A percentile compares a stretch with the other conserved stretches of the same genome.
Evolutionary conservation across 2,888 invertebrate species (phyloP).

Genomic region (Tenthredo scrophulariae): DNA sequence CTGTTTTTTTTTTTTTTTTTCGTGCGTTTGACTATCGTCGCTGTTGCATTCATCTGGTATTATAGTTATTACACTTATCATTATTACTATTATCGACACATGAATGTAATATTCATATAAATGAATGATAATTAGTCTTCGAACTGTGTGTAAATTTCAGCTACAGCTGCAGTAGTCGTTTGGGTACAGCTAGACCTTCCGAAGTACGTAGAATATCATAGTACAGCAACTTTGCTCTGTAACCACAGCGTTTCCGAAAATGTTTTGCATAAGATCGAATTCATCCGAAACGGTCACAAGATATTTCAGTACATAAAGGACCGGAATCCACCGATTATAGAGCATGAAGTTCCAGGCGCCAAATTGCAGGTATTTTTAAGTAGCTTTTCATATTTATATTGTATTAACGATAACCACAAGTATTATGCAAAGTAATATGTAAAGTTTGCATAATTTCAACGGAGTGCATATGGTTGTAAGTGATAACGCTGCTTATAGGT

Average conservation of each 20-base stretch:
- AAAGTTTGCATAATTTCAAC: background rate
- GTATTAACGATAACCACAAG: background rate
- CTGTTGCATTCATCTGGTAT: background rate
- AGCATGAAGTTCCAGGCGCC: slow-evolving; percentile 81
- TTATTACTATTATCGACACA: no score
- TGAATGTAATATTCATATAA: background rate
- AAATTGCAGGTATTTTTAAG: slow-evolving; percentile 26
- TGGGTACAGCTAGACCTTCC: slow-evolving; percentile 85
- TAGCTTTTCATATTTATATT: background rate
- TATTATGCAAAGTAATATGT: background rate
- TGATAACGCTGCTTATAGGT: background rate
- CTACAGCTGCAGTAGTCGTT: slow-evolving; percentile 79
- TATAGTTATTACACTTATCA: background rate
- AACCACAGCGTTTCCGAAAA: slow-evolving; percentile 87
- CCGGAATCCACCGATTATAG: slow-evolving; percentile 86
- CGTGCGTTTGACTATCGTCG: background rate
- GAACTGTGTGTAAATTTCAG: slow-evolving; percentile 55
- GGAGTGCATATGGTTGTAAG: background rate
- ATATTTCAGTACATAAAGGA: slow-evolving; percentile 91
- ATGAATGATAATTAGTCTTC: background rate
- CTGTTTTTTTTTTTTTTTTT: background rate
- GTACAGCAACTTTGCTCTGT: slow-evolving; percentile 86
- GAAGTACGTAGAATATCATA: slow-evolving; percentile 86
- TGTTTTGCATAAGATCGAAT: slow-evolving; percentile 89
- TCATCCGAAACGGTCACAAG: slow-evolving; percentile 85